Evolutionary conservation across 1,140 invertebrate genomes (phyloP), one percentile per base, ranked within the genome.

Genomic region (Leucophenga varia): DNA sequence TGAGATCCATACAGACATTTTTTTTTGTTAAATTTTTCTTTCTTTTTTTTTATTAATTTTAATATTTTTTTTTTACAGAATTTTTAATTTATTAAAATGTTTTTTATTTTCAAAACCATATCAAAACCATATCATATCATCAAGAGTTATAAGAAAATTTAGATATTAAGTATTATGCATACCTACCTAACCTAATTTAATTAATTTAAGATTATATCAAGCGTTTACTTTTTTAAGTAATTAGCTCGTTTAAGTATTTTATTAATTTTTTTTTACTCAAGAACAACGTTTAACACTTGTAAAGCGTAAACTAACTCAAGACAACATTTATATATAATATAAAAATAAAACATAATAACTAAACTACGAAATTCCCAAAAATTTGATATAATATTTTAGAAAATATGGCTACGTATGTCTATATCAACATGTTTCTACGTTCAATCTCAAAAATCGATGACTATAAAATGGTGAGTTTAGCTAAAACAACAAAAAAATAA

Each of bases 371-470:
- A 55, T 42, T 49, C 49, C 50, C 32, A 22, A 41, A 50, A 54
- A 55, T 65, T 53, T 65, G 45, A 64, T 60, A 52, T 41, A 40
- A 47, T 49, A 49, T 73, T 74, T 55, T 78, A 83, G 82, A 77
- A 78, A 87, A 88, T 79, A 82, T 81, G 77, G 84, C 89, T 64
- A 90, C 89, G 75, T 79, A 84, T 80, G 90, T 92, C 67, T 73
- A 78, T 73, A 91, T 96, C 82, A 95, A 96, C 88, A 85, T 95
- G 81, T 94, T 87, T 81, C 87, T 97, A 55, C 88, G 93, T 65
- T 95, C 92, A 80, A 96, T 97, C 84, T 94, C 91, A 83, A 94
- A 95, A 90, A 96, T 96, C 83, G 90, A 95, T 82, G 93, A 97
- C 89, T 94, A 95, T 82, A 93, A 93, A 85, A 96, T 96, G 93